Percentiles rank a stretch among this genome's conserved stretches.
Conservation (phyloP, 2,888 invertebrate species). For the Spisula subtruncata region DNA sequence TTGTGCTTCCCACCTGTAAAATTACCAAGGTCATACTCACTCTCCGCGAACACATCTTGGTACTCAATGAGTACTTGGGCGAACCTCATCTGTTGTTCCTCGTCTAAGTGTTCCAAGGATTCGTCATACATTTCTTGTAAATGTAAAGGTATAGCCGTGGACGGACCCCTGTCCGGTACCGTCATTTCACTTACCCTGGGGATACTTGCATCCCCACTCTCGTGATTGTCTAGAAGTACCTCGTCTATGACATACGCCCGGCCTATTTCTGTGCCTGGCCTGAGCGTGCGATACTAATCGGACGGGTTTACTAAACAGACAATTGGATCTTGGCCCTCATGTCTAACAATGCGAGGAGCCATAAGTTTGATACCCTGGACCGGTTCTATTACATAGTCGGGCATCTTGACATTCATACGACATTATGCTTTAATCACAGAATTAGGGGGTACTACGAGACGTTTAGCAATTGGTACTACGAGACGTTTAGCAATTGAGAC, state of each 20-base stretch:
- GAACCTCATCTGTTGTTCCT: not conserved
- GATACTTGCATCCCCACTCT: too few species aligned
- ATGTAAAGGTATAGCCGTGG: not conserved
- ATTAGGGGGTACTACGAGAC: conserved; percentile 40
- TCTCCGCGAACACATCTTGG: not conserved
- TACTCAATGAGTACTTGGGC: not conserved
- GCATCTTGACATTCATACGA: not conserved
- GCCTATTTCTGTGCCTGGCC: not conserved
- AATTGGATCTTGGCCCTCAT: not conserved
- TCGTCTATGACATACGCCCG: not conserved
- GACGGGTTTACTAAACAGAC: conserved; percentile 43
- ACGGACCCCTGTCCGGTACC: not conserved
- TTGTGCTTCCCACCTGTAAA: not conserved
- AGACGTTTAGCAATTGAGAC: conserved; percentile 44
- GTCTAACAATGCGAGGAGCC: conserved; percentile 9
- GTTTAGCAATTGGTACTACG: too few species aligned
- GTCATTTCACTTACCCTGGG: not conserved
- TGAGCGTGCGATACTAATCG: conserved; percentile 23
- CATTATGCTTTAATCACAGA: conserved; percentile 29
- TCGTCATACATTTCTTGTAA: not conserved
- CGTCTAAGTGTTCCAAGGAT: not conserved
- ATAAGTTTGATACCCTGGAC: not conserved
- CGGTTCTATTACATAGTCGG: conserved; percentile 50
- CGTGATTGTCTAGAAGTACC: not conserved
- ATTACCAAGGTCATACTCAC: not conserved